These are phyloP conservation scores for Pagrus major DNA, from an alignment of 2,113 vertebrate species.

Conservation along the genomic window DNA sequence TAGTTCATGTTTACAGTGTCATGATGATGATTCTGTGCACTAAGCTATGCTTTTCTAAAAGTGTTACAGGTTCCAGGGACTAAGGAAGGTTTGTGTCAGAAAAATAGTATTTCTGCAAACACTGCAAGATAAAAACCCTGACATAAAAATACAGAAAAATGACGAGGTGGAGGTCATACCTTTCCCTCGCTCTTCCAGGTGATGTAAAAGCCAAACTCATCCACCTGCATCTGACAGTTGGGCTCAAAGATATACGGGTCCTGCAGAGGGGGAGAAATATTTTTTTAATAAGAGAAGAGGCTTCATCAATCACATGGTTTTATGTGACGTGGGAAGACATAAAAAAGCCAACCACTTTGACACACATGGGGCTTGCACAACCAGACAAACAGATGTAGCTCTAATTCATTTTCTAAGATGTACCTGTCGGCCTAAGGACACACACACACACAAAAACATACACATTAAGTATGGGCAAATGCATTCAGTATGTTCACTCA, in stretches of 20 bases:
- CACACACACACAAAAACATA: constrained; percentile 32
- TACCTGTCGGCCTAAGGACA: constrained; percentile 5
- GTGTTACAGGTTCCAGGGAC: not conserved
- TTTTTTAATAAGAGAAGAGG: constrained; percentile 4
- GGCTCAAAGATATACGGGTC: constrained; percentile 97
- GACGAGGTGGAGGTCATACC: constrained; percentile 79
- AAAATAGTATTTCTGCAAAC: not conserved
- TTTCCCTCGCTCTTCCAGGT: constrained; percentile 98
- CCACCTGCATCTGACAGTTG: constrained; percentile 94
- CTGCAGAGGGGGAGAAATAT: constrained; percentile 77
- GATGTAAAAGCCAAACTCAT: constrained; percentile 97
- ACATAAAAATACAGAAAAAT: not conserved
- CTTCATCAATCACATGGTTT: constrained; percentile 43
- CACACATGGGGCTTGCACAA: constrained; percentile 29
- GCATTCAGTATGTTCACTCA: constrained; percentile 28
- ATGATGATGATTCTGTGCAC: not conserved
- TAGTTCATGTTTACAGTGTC: not conserved
- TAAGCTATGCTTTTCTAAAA: not conserved
- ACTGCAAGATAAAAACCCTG: not conserved
- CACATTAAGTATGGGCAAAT: constrained; percentile 13
- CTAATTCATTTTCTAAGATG: constrained; percentile 37
- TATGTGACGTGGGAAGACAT: constrained; percentile 47
- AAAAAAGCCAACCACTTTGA: constrained; percentile 27
- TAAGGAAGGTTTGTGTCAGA: not conserved
- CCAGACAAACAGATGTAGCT: constrained; percentile 35